Evolutionary conservation across 2,888 invertebrate species (phyloP), one percentile per base, ranked within the genome.

Genomic region (Rhagophthalmus giganteus): DNA sequence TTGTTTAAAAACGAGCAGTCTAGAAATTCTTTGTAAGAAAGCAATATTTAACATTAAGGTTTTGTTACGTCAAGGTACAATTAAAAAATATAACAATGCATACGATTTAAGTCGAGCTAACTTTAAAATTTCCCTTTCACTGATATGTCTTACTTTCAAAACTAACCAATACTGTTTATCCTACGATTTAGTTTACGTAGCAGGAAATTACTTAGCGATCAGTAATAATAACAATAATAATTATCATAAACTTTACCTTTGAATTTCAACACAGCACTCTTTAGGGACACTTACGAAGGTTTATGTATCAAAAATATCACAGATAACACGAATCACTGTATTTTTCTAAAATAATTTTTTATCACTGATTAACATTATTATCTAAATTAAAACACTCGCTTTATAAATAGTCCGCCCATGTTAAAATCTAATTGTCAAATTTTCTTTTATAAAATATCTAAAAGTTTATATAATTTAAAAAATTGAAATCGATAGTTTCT

Each of bases 61-160:
- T n/a, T n/a, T n/a, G n/a, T n/a, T n/a, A n/a, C n/a, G n/a, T n/a
- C n/a, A n/a, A n/a, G n/a, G n/a, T n/a, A n/a, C n/a, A n/a, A n/a
- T n/a, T n/a, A n/a, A n/a, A n/a, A n/a, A n/a, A 20, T 5, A 20
- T 20, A 7, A 20, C 20, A 20, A 20, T 20, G 7, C 7, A 7
- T 20, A 20, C 20, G 7, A 7, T 20, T 20, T 20, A 11, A 37
- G 2, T 8, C 24, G 10, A 35, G 24, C 10, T 20, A 35, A 37
- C 20, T 33, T 47, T n/a, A 46, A 41, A 55, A 50, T 58, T 54
- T 58, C 56, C 54, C 58, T 58, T 58, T 58, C 58, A 58, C 58
- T 58, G 27, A 52, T 34, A 48, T 35, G 34, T 44, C 32, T 41
- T 52, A 58, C 58, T 58, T 58, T 58, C 58, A 58, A 58, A 58